phyloP scores from a whole-genome alignment of 2,113 vertebrate genomes.

The Saccopteryx bilineata region DNA sequence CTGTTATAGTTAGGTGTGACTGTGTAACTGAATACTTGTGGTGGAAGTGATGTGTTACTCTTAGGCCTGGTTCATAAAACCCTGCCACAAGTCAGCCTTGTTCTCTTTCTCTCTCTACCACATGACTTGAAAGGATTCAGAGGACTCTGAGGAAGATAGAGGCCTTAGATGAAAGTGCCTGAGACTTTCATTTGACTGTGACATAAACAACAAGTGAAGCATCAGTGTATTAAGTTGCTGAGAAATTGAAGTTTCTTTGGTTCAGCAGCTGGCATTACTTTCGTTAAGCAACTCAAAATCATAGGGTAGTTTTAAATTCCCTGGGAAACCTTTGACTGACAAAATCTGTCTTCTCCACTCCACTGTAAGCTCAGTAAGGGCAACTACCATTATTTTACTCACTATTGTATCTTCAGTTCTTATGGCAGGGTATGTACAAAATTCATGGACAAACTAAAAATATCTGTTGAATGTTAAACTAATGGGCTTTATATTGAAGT shows the following conservation, averaged over 20 bases:
- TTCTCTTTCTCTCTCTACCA: neutral
- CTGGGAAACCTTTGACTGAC: conserved; percentile 20
- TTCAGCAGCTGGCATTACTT: conserved; percentile 24
- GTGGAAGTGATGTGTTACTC: neutral
- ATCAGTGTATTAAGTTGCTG: neutral
- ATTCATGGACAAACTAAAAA: neutral
- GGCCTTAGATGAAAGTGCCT: neutral
- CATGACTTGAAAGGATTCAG: neutral
- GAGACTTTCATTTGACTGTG: conserved; percentile 1
- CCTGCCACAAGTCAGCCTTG: neutral
- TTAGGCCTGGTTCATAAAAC: conserved; percentile 13
- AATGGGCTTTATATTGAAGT: conserved; percentile 25
- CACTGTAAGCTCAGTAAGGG: neutral
- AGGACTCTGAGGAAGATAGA: neutral
- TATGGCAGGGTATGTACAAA: neutral
- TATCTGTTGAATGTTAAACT: neutral
- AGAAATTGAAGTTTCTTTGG: neutral
- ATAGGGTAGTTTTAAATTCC: conserved; percentile 12
- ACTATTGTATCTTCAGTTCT: neutral
- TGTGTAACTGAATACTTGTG: neutral
- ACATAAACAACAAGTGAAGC: conserved; percentile 10
- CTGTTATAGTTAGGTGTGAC: neutral
- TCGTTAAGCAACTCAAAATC: neutral
- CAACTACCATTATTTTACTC: neutral
- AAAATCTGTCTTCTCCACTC: neutral